These are phyloP conservation scores for Natrix natrix DNA, from an alignment of 2,797 vertebrate genomes.

Conservation along the genomic window DNA sequence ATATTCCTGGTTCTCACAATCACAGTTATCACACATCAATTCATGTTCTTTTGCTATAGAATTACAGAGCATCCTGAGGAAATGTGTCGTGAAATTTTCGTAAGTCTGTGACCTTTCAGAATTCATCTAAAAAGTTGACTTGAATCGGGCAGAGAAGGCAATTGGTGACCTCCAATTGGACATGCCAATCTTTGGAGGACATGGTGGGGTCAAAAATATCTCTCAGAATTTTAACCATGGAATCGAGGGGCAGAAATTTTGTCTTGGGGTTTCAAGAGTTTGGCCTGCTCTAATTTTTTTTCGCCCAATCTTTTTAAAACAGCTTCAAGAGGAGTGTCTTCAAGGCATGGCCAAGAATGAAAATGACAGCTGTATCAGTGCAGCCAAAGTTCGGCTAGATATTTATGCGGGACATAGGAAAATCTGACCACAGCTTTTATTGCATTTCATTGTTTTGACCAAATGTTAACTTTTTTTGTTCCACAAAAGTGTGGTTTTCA, in stretches of 20 bases:
- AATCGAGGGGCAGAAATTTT: not conserved
- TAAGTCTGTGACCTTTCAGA: not conserved
- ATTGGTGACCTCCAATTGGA: not conserved
- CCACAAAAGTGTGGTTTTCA: not conserved
- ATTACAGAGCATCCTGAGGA: accelerated
- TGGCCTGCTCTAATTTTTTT: not conserved
- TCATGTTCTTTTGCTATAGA: accelerated
- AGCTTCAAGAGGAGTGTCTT: not conserved
- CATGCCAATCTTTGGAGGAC: not conserved
- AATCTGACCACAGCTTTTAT: not conserved
- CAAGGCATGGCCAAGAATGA: not conserved
- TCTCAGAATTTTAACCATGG: not conserved
- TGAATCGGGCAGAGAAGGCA: not conserved
- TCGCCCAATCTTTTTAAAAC: not conserved
- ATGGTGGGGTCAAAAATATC: not conserved
- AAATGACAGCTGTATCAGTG: not conserved
- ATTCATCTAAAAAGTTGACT: not conserved
- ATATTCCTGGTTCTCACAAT: accelerated
- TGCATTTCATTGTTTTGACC: not conserved
- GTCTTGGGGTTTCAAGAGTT: not conserved
- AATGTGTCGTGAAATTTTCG: accelerated
- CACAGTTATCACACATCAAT: accelerated
- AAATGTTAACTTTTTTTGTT: not conserved
- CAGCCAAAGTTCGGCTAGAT: not conserved
- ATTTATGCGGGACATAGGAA: not conserved